These are phyloP conservation scores for Gymnogyps californianus DNA, from an alignment of 2,113 vertebrate species.

Conservation along the genomic window DNA sequence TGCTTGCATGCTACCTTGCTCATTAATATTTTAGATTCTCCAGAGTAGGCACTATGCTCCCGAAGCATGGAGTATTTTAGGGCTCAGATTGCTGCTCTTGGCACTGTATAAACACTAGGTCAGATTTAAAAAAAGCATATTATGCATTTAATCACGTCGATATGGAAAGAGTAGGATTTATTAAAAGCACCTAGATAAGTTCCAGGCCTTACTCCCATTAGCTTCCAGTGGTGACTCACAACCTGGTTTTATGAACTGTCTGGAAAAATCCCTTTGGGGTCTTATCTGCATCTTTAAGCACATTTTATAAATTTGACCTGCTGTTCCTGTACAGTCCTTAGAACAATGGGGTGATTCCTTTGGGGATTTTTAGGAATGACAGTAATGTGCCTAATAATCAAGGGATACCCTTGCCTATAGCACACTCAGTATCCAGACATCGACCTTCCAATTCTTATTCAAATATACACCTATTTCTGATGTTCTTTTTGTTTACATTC, in stretches of 20 bases:
- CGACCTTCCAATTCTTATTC: background rate
- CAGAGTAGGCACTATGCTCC: background rate
- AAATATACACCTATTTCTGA: background rate
- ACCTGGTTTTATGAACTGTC: background rate
- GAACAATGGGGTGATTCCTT: background rate
- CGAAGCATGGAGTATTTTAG: background rate
- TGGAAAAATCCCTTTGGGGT: slow-evolving; percentile 28
- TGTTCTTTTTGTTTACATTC: background rate
- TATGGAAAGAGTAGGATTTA: slow-evolving; percentile 17
- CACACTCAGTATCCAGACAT: background rate
- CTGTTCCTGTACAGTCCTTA: background rate
- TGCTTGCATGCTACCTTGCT: background rate
- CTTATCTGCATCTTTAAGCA: background rate
- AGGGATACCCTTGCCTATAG: background rate
- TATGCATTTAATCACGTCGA: background rate
- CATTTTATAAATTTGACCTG: background rate
- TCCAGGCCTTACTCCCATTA: slow-evolving; percentile 17
- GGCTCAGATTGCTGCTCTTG: slow-evolving; percentile 7
- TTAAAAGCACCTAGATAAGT: slow-evolving; percentile 9
- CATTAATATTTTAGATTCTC: background rate
- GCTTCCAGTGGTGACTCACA: background rate
- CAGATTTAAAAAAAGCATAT: background rate
- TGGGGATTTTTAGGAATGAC: background rate
- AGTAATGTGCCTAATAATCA: background rate
- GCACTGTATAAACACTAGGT: background rate